phyloP scores from a whole-genome alignment of 2,888 invertebrate species.

The Eristalis intricaria region DNA sequence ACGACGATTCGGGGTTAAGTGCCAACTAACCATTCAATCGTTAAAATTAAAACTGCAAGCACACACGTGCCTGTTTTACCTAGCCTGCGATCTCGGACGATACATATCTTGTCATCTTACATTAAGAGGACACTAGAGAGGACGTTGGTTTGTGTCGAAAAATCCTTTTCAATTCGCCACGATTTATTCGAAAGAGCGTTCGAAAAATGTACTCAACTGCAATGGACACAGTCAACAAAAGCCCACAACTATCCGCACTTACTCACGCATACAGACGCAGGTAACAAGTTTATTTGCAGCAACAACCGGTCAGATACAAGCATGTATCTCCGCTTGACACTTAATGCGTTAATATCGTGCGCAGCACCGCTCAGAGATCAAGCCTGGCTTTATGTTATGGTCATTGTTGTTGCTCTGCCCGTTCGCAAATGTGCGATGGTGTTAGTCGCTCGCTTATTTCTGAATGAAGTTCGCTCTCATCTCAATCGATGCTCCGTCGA shows the following conservation, averaged over 20 bases:
- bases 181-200: not conserved
- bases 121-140: too few species aligned
- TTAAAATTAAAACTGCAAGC: slow-evolving; percentile 41
- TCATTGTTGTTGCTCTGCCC: slow-evolving; percentile 34
- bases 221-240: not conserved
- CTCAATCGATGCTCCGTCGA: slow-evolving; percentile 61
- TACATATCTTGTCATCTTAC: not conserved
- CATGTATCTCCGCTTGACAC: slow-evolving; percentile 33
- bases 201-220: not conserved
- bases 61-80: not conserved
- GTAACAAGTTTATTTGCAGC: slow-evolving; percentile 19
- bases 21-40: slow-evolving; percentile 59
- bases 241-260: not conserved
- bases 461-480: slow-evolving; percentile 66
- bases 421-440: not conserved
- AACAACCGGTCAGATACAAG: slow-evolving; percentile 28
- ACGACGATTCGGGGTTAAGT: slow-evolving; percentile 52
- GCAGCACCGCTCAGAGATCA: slow-evolving; percentile 58
- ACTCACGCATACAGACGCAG: slow-evolving; percentile 20
- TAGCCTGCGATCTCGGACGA: not conserved
- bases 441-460: slow-evolving; percentile 20
- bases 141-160: too few species aligned
- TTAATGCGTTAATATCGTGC: slow-evolving; percentile 62
- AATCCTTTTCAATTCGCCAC: not conserved
- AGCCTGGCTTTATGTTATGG: slow-evolving; percentile 40